Conservation (phyloP, 2,113 vertebrate species). For the Benitochromis conjunctus region DNA sequence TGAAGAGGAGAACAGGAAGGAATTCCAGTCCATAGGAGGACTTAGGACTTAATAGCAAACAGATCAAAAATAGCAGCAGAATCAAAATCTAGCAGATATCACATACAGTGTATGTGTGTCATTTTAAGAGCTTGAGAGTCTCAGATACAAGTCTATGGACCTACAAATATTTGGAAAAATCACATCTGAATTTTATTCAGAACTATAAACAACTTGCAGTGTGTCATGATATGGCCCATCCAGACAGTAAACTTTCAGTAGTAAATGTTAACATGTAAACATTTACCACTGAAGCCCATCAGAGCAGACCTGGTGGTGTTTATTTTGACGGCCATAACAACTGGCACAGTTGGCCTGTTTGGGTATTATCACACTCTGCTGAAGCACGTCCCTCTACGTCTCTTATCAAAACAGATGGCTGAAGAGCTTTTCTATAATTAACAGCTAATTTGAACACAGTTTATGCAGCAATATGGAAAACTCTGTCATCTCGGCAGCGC, state of each 20-base stretch:
- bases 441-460: background rate
- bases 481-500: background rate
- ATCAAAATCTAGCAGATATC: background rate
- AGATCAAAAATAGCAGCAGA: no score
- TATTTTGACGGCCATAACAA: slow-evolving; percentile 28
- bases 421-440: background rate
- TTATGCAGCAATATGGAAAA: background rate
- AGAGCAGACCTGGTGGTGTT: slow-evolving; percentile 17
- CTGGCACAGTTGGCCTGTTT: background rate
- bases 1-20: background rate
- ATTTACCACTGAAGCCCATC: background rate
- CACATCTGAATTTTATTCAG: background rate
- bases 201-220: background rate
- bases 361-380: background rate
- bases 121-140: background rate
- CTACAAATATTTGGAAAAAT: background rate
- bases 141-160: background rate
- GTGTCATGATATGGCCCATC: background rate
- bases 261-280: background rate
- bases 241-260: background rate
- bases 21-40: background rate
- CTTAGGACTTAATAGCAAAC: background rate
- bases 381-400: background rate
- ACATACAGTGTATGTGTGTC: background rate
- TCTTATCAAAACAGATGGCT: slow-evolving; percentile 2